phyloP scores from a whole-genome alignment of 2,113 vertebrate genomes.

The Prionailurus bengalensis region DNA sequence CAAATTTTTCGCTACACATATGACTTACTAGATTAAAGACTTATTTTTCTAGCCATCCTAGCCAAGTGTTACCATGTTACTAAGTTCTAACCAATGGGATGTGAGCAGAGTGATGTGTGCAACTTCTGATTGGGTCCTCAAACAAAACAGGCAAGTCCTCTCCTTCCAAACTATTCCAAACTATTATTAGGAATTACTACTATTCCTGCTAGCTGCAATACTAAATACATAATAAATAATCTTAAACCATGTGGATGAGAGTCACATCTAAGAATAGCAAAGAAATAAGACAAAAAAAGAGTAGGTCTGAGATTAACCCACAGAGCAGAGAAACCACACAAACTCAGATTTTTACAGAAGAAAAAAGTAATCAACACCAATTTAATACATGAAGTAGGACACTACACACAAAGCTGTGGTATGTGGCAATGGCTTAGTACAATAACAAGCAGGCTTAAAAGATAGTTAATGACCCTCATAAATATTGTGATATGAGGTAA shows the following conservation, averaged over 20 bases:
- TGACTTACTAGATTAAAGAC: not conserved
- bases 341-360: constrained; percentile 10
- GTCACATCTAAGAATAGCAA: not conserved
- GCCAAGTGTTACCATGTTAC: not conserved
- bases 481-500: not conserved
- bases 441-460: not conserved
- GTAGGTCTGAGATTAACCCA: constrained; percentile 13
- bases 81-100: not conserved
- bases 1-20: not conserved
- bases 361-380: not conserved
- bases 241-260: not conserved
- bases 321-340: not conserved
- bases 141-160: not conserved
- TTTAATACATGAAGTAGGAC: not conserved
- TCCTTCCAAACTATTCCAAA: constrained; percentile 26
- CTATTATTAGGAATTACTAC: not conserved
- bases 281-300: not conserved
- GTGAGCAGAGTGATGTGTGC: not conserved
- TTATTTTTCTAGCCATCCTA: not conserved
- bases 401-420: not conserved
- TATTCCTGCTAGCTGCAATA: not conserved
- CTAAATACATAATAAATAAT: not conserved
- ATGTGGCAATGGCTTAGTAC: not conserved
- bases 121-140: not conserved
- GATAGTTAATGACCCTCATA: not conserved